Conservation (phyloP, 2,888 invertebrate species). For the Acronicta aceris region DNA sequence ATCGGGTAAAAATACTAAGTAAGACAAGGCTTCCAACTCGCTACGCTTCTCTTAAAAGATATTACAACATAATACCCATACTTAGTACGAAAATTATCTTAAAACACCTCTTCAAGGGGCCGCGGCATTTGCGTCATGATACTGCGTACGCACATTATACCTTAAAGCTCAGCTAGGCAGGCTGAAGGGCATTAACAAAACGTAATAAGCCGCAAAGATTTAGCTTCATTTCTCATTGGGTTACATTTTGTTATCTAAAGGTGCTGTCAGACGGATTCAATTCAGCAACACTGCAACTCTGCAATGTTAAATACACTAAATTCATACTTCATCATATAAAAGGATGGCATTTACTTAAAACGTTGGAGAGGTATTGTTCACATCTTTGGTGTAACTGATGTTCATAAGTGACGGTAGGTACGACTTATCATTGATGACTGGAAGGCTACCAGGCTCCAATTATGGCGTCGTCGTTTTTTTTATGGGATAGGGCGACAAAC, state of each 20-base stretch:
- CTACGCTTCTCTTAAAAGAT: slow-evolving; percentile 21
- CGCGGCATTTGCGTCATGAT: slow-evolving; percentile 39
- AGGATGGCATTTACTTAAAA: too few species aligned
- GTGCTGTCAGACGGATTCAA: neutral
- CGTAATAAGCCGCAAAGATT: slow-evolving; percentile 35
- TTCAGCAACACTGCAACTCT: slow-evolving; percentile 6
- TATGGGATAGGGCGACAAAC: too few species aligned
- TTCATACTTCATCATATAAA: too few species aligned
- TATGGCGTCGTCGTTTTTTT: too few species aligned
- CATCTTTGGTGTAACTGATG: too few species aligned
- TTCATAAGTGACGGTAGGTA: too few species aligned
- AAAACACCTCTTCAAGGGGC: slow-evolving; percentile 25
- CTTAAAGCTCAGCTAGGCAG: slow-evolving; percentile 41
- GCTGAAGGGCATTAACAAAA: slow-evolving; percentile 46
- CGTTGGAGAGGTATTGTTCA: too few species aligned
- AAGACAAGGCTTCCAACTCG: neutral
- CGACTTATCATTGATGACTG: too few species aligned
- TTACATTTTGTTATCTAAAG: slow-evolving; percentile 15
- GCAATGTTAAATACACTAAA: slow-evolving; percentile 1
- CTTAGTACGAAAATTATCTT: slow-evolving; percentile 50
- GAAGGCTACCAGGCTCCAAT: too few species aligned
- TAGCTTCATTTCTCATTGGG: slow-evolving; percentile 31
- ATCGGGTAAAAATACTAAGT: neutral
- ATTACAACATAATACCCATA: slow-evolving; percentile 39
- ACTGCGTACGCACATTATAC: slow-evolving; percentile 57